These are phyloP conservation scores for Heliconius cydno DNA, from an alignment of 2,888 invertebrate species.

Conservation along the genomic window DNA sequence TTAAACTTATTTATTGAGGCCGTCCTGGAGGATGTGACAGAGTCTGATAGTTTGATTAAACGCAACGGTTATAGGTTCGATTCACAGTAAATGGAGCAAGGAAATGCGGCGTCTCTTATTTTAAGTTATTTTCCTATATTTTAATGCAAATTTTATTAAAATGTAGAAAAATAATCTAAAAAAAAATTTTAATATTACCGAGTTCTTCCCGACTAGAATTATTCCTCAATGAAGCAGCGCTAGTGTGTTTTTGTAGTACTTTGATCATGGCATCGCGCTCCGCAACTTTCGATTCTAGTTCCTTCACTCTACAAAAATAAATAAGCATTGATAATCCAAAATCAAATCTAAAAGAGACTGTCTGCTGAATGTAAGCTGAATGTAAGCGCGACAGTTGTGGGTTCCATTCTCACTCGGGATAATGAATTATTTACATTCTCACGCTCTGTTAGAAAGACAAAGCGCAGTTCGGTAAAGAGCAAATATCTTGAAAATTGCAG, in stretches of 20 bases:
- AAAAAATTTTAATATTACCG: conserved; percentile 55
- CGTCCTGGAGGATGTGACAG: too few species aligned
- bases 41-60: too few species aligned
- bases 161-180: too few species aligned
- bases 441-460: neutral
- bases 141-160: too few species aligned
- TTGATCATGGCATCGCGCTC: conserved; percentile 96
- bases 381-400: neutral
- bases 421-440: neutral
- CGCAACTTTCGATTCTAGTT: conserved; percentile 93
- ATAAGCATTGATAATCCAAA: neutral
- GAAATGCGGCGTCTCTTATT: too few species aligned
- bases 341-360: neutral
- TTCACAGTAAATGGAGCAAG: too few species aligned
- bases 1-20: too few species aligned
- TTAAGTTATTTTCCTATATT: too few species aligned
- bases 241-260: conserved; percentile 92
- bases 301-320: conserved; percentile 85
- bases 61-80: too few species aligned
- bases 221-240: conserved; percentile 82
- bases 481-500: neutral
- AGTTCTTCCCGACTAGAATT: conserved; percentile 80
- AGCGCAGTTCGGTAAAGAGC: neutral
- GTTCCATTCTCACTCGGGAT: neutral
- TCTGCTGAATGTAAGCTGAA: too few species aligned